A percentile compares a stretch with the other conserved stretches of the same genome.
Evolutionary conservation across 2,113 vertebrate genomes (phyloP).

Genomic region (Desmodus rotundus): DNA sequence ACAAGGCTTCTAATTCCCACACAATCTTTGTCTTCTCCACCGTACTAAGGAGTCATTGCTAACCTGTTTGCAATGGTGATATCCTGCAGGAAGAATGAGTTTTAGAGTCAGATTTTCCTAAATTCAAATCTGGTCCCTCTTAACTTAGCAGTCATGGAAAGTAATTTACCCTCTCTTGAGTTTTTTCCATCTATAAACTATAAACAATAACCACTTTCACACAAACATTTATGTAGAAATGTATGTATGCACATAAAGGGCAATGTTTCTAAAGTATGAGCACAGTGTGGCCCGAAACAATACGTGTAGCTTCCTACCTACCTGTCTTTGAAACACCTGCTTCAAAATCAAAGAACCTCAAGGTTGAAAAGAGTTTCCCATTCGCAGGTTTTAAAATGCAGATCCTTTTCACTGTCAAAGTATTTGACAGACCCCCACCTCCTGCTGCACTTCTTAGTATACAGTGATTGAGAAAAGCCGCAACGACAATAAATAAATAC

Average conservation of each 20-base stretch:
- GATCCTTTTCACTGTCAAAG: neutral
- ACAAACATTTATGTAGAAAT: neutral
- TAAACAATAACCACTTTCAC: neutral
- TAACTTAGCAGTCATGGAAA: neutral
- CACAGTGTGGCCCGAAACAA: neutral
- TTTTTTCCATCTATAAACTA: neutral
- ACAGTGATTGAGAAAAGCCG: neutral
- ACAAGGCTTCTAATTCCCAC: neutral
- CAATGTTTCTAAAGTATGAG: neutral
- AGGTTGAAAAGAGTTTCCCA: neutral
- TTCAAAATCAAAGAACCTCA: neutral
- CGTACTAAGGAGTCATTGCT: neutral
- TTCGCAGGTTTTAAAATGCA: neutral
- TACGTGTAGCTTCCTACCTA: neutral
- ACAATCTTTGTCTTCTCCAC: neutral
- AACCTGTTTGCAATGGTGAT: neutral
- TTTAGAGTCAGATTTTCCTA: slow-evolving; percentile 2
- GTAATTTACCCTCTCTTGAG: neutral
- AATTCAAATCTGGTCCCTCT: neutral
- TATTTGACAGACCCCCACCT: neutral
- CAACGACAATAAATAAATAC: neutral
- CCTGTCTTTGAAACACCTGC: neutral
- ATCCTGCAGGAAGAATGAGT: neutral
- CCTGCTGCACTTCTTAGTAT: neutral
- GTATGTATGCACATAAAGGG: neutral